Evolutionary conservation across 64 coral and sea anemone genomes (phyloP).

Genomic region (Hydrozoanthus tunicans): DNA sequence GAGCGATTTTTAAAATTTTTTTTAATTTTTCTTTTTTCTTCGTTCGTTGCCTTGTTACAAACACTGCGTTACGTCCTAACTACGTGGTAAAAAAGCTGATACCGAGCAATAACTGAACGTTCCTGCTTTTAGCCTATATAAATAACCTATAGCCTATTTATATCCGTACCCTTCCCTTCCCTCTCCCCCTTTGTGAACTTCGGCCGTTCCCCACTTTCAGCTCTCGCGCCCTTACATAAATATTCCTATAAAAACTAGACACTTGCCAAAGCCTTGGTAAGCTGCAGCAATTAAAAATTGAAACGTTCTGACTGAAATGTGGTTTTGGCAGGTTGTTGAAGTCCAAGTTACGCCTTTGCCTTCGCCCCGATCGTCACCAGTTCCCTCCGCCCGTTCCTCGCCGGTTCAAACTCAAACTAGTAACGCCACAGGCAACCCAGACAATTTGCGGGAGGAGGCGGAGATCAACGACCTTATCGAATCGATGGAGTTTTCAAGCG

Average conservation of each 20-base stretch:
- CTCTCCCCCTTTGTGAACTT: too few relatives aligned
- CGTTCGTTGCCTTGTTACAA: too few relatives aligned
- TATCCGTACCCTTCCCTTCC: too few relatives aligned
- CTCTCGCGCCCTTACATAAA: neutral
- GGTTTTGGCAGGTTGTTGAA: slow-evolving; percentile 10
- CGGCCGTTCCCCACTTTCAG: too few relatives aligned
- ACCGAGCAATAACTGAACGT: too few relatives aligned
- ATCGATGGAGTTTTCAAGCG: slow-evolving; percentile 38
- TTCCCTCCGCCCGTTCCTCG: neutral
- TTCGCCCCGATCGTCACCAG: slow-evolving; percentile 38
- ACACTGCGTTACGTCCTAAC: too few relatives aligned
- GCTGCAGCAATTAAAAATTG: neutral
- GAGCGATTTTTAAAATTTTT: too few relatives aligned
- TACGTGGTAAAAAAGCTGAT: too few relatives aligned
- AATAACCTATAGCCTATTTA: too few relatives aligned
- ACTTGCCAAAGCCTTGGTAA: neutral
- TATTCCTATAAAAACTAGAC: neutral
- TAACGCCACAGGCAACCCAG: neutral
- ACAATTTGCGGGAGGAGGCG: neutral
- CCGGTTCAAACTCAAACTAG: neutral
- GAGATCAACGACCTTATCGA: slow-evolving; percentile 14
- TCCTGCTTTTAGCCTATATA: too few relatives aligned
- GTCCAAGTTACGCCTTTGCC: slow-evolving; percentile 49
- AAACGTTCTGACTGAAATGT: neutral
- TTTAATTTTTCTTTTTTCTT: too few relatives aligned